A percentile compares a stretch with the other conserved stretches of the same genome.
Conservation (phyloP, 53 echinoderm and acorn worm genomes). For the Arbacia lixula region DNA sequence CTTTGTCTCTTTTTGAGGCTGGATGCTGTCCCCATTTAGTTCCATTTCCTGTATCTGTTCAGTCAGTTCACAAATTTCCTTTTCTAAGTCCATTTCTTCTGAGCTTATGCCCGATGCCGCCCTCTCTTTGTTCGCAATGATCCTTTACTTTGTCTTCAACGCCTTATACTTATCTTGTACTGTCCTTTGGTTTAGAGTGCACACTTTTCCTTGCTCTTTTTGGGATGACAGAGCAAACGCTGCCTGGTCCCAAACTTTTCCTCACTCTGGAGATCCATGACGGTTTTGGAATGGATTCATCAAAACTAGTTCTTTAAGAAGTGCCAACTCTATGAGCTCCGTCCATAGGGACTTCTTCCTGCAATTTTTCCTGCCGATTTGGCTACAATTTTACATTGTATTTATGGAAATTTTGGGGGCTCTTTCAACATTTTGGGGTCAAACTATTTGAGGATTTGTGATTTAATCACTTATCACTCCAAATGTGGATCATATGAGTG, state of each 20-base stretch:
- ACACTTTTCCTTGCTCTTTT: background rate
- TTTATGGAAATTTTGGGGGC: too few relatives aligned
- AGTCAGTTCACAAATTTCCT: constrained; percentile 47
- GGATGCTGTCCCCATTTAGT: constrained; percentile 29
- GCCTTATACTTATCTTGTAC: constrained; percentile 27
- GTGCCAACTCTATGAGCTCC: constrained; percentile 16
- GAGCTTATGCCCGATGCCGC: constrained; percentile 61
- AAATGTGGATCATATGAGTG: too few relatives aligned
- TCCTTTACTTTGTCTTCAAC: background rate
- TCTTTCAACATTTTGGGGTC: too few relatives aligned
- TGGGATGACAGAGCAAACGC: background rate
- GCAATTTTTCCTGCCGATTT: too few relatives aligned
- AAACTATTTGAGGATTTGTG: too few relatives aligned
- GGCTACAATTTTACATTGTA: too few relatives aligned
- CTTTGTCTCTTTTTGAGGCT: constrained; percentile 30
- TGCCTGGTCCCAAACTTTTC: constrained; percentile 31
- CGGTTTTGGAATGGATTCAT: constrained; percentile 34
- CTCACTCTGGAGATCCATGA: constrained; percentile 25
- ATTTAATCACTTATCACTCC: too few relatives aligned
- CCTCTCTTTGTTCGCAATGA: constrained; percentile 12
- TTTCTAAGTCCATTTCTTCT: constrained; percentile 41
- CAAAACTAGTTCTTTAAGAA: constrained; percentile 16
- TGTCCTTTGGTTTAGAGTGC: constrained; percentile 18
- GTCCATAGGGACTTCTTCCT: constrained; percentile 20
- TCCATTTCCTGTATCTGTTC: constrained; percentile 63